Conservation (phyloP, 2,797 vertebrate genomes). For the Cynopterus sphinx region DNA sequence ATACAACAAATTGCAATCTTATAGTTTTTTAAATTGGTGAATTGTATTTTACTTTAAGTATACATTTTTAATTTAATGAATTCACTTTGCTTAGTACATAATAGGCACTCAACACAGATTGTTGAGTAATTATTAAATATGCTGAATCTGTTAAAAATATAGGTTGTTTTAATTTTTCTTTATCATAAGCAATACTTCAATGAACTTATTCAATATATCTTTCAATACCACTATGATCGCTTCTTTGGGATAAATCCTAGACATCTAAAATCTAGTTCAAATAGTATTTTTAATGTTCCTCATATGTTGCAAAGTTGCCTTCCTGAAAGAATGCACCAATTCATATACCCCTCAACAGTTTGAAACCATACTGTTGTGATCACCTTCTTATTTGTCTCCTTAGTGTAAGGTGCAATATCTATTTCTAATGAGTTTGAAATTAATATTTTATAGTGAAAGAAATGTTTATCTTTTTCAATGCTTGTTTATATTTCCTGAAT, state of each 20-base stretch:
- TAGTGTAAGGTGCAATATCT: neutral
- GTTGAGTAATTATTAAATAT: slow-evolving; percentile 45
- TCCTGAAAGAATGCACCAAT: neutral
- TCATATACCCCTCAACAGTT: neutral
- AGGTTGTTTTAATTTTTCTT: neutral
- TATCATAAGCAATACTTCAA: slow-evolving; percentile 10
- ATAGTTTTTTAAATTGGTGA: neutral
- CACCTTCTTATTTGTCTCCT: slow-evolving; percentile 16
- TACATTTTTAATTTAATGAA: slow-evolving; percentile 41
- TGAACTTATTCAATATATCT: slow-evolving; percentile 30
- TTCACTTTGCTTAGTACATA: neutral
- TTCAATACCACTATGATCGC: neutral
- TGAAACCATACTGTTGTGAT: neutral
- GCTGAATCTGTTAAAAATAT: neutral
- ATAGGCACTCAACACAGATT: neutral
- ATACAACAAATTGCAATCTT: neutral
- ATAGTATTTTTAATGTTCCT: slow-evolving; percentile 52
- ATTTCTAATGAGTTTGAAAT: slow-evolving; percentile 61
- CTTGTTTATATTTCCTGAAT: slow-evolving; percentile 35
- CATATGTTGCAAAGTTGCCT: neutral
- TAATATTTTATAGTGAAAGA: slow-evolving; percentile 30
- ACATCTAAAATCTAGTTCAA: slow-evolving; percentile 44
- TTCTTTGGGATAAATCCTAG: slow-evolving; percentile 47
- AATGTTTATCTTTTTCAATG: slow-evolving; percentile 41
- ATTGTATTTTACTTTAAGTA: slow-evolving; percentile 26